phyloP scores from a whole-genome alignment of 2,797 vertebrate genomes.

The Peromyscus attwateri region DNA sequence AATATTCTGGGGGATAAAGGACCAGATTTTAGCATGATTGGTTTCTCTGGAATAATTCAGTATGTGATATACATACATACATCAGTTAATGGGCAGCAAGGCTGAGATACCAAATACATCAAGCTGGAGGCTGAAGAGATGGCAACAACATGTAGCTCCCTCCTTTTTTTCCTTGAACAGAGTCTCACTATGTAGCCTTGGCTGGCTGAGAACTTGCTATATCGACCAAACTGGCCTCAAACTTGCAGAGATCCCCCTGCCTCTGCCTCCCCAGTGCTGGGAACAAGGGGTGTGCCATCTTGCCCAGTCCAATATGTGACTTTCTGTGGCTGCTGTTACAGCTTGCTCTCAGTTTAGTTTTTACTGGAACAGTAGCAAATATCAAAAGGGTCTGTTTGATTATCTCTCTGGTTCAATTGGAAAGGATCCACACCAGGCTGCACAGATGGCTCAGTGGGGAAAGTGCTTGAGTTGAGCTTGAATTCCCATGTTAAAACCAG shows the following conservation, averaged over 20 bases:
- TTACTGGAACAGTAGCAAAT: neutral
- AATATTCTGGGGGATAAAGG: slow-evolving; percentile 18
- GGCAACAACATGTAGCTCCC: neutral
- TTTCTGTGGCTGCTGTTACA: neutral
- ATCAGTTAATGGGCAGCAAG: neutral
- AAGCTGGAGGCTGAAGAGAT: neutral
- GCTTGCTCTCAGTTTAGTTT: neutral
- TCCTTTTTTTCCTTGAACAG: neutral
- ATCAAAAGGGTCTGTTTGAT: neutral
- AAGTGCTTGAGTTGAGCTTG: neutral
- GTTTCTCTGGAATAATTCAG: slow-evolving; percentile 3
- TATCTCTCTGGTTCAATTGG: neutral
- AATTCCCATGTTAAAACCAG: neutral
- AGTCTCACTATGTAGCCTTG: neutral
- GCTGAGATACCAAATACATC: neutral
- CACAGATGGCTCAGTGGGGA: neutral
- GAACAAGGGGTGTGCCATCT: neutral
- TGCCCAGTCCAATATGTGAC: no score
- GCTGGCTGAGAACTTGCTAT: neutral
- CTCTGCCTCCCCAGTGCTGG: neutral
- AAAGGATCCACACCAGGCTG: neutral
- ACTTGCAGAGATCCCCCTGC: neutral
- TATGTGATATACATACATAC: neutral
- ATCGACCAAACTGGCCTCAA: neutral
- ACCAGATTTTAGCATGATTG: neutral